Base-by-base conservation (phyloP, 1,140 invertebrate species). In the Diabrotica virgifera region DNA sequence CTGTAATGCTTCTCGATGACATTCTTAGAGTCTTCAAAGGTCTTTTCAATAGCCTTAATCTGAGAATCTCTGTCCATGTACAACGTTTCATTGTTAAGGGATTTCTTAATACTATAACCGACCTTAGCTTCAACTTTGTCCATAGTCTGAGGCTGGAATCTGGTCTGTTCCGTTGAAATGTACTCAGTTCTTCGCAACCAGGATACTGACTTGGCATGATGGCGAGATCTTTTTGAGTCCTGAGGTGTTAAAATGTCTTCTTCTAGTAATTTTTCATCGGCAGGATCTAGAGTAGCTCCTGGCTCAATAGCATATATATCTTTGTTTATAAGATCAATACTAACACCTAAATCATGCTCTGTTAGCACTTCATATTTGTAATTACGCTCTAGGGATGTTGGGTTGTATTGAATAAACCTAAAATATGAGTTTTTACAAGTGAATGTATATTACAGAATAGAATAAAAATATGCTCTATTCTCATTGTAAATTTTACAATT, bases 81-180 rank as follows among this genome's bases (percentile, higher is more conserved):
- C 10, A 98, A 79, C 54, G 93, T 94, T 78, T 98, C 95, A 78
- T 96, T 95, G 78, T 94, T 95, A 68, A 97, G 87, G 74, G 89
- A 93, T 76, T 97, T 97, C 75, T 98, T 98, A 64, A 98, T 95
- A 82, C 93, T 97, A 78, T 95, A 99, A 75, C 97, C 97, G 73
- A 99, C 96, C 86, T 96, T 97, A 36, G 95, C 94, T 84, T 98
- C 96, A 75, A 96, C 94, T 84, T 97, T 97, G 72, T 98, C 95
- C 83, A 95, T 93, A 72, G 90, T 94, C 79, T 94, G 94, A 38
- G 94, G 93, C 76, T 96, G 95, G 79, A 97, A 99, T 71, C 97
- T 85, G 36, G 96, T 98, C 76, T 96, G 96, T 83, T 99, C 97
- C 36, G 97, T 96, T 5, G 97, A 98, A 77, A 99, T 99, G 78